These are phyloP conservation scores for Dusona sp. DNA, from an alignment of 2,888 invertebrate species.

Conservation along the genomic window DNA sequence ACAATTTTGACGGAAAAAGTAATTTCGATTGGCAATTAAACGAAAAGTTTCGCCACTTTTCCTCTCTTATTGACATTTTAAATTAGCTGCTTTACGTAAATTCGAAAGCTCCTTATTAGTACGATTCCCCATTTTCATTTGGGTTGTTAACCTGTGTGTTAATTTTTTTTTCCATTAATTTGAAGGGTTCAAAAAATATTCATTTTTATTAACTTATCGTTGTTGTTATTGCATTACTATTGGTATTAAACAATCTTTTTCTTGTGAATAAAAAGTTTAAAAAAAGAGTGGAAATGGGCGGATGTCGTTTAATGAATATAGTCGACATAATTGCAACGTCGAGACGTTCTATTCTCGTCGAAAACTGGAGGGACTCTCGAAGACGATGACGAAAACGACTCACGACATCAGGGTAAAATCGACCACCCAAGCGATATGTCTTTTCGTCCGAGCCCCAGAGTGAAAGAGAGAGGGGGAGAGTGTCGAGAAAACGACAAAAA, in stretches of 20 bases:
- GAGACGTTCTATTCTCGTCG: constrained; percentile 63
- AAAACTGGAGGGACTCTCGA: constrained; percentile 28
- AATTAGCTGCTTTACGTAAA: constrained; percentile 8
- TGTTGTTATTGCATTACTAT: not conserved
- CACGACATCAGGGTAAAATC: constrained; percentile 32
- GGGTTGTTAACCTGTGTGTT: not conserved
- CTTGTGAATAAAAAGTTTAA: not conserved
- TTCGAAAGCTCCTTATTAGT: not conserved
- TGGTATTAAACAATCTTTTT: not conserved
- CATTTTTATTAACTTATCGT: not conserved
- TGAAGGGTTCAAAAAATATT: not conserved
- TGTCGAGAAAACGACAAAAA: constrained; percentile 42
- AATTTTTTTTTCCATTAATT: not conserved
- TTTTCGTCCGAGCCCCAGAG: constrained; percentile 26
- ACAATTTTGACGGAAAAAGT: constrained; percentile 77
- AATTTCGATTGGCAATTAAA: constrained; percentile 62
- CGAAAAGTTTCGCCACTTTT: not conserved
- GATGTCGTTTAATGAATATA: constrained; percentile 26
- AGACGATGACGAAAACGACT: constrained; percentile 45
- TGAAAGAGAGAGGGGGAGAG: constrained; percentile 28
- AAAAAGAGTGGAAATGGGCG: not conserved
- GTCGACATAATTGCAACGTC: constrained; percentile 40
- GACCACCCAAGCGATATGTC: constrained; percentile 55
- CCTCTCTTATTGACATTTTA: not conserved
- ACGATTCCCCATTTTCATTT: not conserved